Conservation (phyloP, 2,888 invertebrate genomes). For the Oligia strigilis region DNA sequence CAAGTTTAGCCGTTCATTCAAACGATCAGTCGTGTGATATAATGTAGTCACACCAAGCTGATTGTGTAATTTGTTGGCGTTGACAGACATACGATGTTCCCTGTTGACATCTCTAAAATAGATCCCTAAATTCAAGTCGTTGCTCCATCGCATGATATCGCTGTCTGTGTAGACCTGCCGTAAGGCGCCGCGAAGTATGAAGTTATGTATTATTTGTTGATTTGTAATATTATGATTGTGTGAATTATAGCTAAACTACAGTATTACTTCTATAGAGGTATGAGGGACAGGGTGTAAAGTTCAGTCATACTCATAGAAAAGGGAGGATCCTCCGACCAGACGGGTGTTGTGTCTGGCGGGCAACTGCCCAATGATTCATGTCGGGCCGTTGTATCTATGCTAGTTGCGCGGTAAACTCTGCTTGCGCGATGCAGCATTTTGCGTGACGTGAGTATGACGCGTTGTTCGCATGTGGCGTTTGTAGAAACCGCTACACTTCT, state of each 20-base stretch:
- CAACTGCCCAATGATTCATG: no score
- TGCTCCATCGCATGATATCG: conserved; percentile 34
- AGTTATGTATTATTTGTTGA: neutral
- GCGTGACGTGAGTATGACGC: no score
- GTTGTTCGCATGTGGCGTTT: no score
- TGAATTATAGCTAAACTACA: neutral
- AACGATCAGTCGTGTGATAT: conserved; percentile 17
- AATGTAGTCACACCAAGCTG: conserved; percentile 16
- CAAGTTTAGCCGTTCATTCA: conserved; percentile 42
- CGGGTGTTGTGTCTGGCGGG: no score
- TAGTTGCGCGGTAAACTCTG: no score
- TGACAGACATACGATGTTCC: conserved; percentile 39
- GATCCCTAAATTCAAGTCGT: conserved; percentile 43
- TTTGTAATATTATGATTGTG: neutral
- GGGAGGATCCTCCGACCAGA: no score
- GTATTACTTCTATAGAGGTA: neutral
- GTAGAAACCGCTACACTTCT: no score
- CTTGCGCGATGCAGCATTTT: no score
- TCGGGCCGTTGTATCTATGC: no score
- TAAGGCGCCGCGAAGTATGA: neutral
- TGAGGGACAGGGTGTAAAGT: no score
- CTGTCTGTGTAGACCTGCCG: conserved; percentile 5
- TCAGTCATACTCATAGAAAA: no score
- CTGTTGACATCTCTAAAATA: conserved; percentile 52
- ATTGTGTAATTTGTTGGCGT: conserved; percentile 57